A percentile compares a stretch with the other conserved stretches of the same genome.
Evolutionary conservation across 2,888 invertebrate genomes (phyloP).

Genomic region (Schrankia costaestrigalis): DNA sequence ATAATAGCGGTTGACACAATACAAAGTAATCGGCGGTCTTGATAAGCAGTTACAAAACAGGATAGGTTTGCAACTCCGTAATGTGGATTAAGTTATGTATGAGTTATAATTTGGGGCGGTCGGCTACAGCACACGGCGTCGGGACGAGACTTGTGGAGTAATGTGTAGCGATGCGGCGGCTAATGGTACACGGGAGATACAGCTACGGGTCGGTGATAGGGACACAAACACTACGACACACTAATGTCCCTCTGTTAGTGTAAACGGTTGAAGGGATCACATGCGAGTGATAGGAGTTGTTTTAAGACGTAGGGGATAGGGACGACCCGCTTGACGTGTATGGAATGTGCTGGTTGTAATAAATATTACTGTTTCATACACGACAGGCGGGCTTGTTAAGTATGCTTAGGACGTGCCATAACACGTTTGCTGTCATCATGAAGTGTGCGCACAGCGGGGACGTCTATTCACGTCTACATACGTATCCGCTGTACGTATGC

Average conservation of each 20-base stretch:
- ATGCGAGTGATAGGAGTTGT: constrained; percentile 52
- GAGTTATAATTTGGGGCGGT: constrained; percentile 32
- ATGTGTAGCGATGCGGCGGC: constrained; percentile 7
- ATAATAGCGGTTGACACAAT: constrained; percentile 58
- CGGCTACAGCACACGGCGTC: constrained; percentile 23
- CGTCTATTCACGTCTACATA: background rate
- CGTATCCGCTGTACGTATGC: constrained; percentile 6
- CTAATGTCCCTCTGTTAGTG: constrained; percentile 46
- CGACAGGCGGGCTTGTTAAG: constrained; percentile 14
- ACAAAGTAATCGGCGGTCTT: constrained; percentile 42
- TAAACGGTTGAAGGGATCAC: constrained; percentile 75
- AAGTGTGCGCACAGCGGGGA: background rate
- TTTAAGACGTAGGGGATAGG: constrained; percentile 36
- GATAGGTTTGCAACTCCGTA: constrained; percentile 36
- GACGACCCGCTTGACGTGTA: constrained; percentile 25
- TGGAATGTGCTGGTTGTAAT: background rate
- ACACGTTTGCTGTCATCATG: constrained; percentile 32
- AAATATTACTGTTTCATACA: constrained; percentile 3
- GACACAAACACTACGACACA: constrained; percentile 2
- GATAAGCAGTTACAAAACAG: constrained; percentile 37
- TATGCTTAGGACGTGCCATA: constrained; percentile 56
- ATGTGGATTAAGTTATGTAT: constrained; percentile 34
- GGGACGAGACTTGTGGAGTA: constrained; percentile 12
- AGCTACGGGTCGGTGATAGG: constrained; percentile 10
- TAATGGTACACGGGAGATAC: constrained; percentile 11